Conservation (phyloP, 2,888 invertebrate species). For the Megaustenia siamemsis region DNA sequence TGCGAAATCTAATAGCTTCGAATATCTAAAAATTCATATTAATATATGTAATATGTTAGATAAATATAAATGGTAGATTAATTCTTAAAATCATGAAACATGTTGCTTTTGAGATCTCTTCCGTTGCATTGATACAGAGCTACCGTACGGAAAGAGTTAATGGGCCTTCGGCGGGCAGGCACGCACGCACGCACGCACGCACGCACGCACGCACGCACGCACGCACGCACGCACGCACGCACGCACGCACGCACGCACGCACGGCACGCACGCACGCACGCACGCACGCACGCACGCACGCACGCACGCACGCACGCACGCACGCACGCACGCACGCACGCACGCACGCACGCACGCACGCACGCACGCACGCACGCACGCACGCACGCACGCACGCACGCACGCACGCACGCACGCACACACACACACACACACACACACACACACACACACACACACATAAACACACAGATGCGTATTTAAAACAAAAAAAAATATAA, state of each 20-base stretch:
- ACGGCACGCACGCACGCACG: neutral
- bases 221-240: neutral
- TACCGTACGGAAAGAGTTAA: too few relatives aligned
- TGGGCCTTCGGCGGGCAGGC: too few relatives aligned
- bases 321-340: neutral
- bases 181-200: neutral
- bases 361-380: neutral
- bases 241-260: neutral
- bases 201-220: neutral
- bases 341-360: neutral
- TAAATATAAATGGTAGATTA: too few relatives aligned
- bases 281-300: neutral
- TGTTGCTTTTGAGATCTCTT: too few relatives aligned
- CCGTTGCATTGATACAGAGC: too few relatives aligned
- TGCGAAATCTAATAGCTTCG: too few relatives aligned
- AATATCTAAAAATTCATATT: too few relatives aligned
- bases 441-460: neutral
- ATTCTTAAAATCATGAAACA: too few relatives aligned
- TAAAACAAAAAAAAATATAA: too few relatives aligned
- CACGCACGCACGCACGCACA: neutral
- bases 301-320: neutral
- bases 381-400: neutral
- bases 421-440: neutral
- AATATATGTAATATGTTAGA: too few relatives aligned
- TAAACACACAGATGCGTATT: too few relatives aligned